These are phyloP conservation scores for Prietella phreatophila DNA, from an alignment of 2,113 vertebrate species.

Conservation along the genomic window DNA sequence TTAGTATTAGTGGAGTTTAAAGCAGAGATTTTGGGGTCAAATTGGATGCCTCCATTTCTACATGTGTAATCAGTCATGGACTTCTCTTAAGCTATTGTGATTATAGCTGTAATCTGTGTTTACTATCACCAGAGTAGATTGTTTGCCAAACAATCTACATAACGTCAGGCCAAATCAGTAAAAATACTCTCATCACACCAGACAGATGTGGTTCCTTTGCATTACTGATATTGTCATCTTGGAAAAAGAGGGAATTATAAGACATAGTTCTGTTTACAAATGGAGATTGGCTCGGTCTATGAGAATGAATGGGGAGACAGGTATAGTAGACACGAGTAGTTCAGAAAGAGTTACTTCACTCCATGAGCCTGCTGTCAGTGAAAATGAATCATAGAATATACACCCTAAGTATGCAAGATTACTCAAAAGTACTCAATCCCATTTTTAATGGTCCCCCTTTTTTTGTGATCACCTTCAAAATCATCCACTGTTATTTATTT, in stretches of 20 bases:
- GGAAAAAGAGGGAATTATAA: constrained; percentile 95
- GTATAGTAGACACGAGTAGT: too few relatives aligned
- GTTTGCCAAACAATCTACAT: constrained; percentile 99
- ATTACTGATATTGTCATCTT: constrained; percentile 97
- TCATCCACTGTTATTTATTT: too few relatives aligned
- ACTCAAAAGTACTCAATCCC: too few relatives aligned
- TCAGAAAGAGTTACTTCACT: constrained; percentile 60
- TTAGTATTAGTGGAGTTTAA: constrained; percentile 74
- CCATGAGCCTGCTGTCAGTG: not conserved
- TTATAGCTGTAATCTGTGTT: constrained; percentile 95
- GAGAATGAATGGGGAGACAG: constrained; percentile 92
- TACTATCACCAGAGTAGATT: constrained; percentile 93
- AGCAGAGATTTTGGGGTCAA: constrained; percentile 73
- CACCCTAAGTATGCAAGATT: not conserved
- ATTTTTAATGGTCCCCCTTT: too few relatives aligned
- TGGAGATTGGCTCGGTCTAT: constrained; percentile 97
- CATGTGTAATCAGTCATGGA: constrained; percentile 85
- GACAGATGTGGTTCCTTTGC: constrained; percentile 93
- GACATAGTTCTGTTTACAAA: constrained; percentile 99
- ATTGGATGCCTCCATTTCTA: constrained; percentile 79
- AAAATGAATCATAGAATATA: not conserved
- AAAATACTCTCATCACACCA: constrained; percentile 94
- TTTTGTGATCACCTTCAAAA: too few relatives aligned
- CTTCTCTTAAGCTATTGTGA: constrained; percentile 80
- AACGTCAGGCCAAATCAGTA: constrained; percentile 96